phyloP scores from a whole-genome alignment of 2,888 invertebrate genomes.

The Microctonus hyperodae region DNA sequence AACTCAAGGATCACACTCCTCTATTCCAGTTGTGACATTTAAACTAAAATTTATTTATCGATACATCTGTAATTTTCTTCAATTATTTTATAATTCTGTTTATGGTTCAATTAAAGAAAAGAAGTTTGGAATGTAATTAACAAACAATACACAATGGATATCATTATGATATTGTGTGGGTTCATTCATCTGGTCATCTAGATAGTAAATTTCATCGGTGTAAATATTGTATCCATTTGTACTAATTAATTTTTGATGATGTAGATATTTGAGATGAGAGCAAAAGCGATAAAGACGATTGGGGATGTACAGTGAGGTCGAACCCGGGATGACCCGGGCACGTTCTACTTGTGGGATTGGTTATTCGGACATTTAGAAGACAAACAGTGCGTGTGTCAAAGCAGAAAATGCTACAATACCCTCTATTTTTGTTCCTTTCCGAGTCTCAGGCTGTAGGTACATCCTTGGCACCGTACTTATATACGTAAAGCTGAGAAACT shows the following conservation, averaged over 20 bases:
- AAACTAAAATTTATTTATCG: not conserved
- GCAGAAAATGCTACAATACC: constrained; percentile 45
- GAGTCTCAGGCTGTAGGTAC: constrained; percentile 37
- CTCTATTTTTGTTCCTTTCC: constrained; percentile 47
- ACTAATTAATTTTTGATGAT: not conserved
- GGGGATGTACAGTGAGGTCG: constrained; percentile 8
- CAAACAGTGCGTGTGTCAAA: constrained; percentile 6
- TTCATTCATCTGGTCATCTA: no score
- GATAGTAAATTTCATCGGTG: no score
- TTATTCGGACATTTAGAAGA: not conserved
- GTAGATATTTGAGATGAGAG: constrained; percentile 7
- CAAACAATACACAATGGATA: no score
- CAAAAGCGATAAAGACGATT: not conserved
- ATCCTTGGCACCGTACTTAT: constrained; percentile 45
- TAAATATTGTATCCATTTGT: not conserved
- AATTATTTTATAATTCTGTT: no score
- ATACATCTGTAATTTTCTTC: no score
- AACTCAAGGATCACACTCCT: constrained; percentile 28
- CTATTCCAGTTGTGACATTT: constrained; percentile 14
- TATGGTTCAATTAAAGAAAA: no score
- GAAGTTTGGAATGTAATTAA: no score
- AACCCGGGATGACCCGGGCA: constrained; percentile 22
- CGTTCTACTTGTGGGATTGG: constrained; percentile 14
- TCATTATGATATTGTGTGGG: no score
- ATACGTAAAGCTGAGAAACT: constrained; percentile 41